Conservation (phyloP, 2,113 vertebrate species). For the Hippocampus mohnikei region DNA sequence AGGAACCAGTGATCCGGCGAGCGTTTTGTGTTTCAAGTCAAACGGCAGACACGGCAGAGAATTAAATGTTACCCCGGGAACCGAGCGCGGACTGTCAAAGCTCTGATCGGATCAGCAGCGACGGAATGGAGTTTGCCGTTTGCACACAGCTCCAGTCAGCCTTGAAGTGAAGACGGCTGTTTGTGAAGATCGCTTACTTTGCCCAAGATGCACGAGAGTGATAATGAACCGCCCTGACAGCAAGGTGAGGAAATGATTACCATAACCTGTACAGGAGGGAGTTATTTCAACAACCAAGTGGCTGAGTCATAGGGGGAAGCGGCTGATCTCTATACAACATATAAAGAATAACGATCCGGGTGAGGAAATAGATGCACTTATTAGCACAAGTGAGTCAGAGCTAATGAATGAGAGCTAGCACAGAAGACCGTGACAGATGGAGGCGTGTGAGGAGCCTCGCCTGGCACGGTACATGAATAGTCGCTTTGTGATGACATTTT, state of each 20-base stretch:
- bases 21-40: neutral
- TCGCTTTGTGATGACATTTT: slow-evolving; percentile 1
- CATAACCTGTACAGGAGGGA: neutral
- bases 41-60: neutral
- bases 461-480: neutral
- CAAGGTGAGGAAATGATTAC: neutral
- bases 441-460: neutral
- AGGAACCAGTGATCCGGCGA: neutral
- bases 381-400: slow-evolving; percentile 6
- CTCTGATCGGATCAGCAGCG: neutral
- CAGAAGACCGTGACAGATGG: neutral
- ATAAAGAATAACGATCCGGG: neutral
- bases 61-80: neutral
- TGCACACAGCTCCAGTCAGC: neutral
- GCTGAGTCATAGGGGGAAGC: neutral
- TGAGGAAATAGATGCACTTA: slow-evolving; percentile 5
- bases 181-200: neutral
- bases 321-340: neutral
- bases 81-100: neutral
- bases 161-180: neutral
- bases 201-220: neutral
- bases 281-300: neutral
- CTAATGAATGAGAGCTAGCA: slow-evolving; percentile 5
- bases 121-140: neutral
- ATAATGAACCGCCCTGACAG: neutral